Conservation (phyloP, 2,888 invertebrate species). For the Pyrochroa serraticornis region DNA sequence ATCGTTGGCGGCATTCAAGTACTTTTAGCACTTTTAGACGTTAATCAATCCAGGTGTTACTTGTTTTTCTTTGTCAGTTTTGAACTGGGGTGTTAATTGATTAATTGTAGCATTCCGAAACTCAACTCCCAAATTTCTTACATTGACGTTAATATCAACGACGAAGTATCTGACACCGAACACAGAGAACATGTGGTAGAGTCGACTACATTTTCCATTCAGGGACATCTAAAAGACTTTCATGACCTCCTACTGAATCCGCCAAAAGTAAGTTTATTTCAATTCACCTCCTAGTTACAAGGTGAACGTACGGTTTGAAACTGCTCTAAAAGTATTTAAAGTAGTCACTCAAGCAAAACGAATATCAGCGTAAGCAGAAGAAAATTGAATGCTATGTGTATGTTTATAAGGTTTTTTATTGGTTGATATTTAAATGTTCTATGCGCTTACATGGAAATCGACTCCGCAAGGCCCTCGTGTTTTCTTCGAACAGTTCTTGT, state of each 20-base stretch:
- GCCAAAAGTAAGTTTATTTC: constrained; percentile 64
- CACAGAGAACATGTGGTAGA: constrained; percentile 66
- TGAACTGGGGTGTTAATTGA: background rate
- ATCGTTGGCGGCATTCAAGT: constrained; percentile 82
- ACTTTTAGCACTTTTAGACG: constrained; percentile 73
- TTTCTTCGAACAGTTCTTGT: too few species aligned
- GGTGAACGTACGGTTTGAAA: too few species aligned
- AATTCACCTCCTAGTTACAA: background rate
- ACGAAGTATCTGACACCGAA: constrained; percentile 61
- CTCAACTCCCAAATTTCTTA: constrained; percentile 46
- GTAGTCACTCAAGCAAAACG: too few species aligned
- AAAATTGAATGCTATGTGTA: too few species aligned
- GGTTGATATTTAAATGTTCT: too few species aligned
- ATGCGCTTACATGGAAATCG: too few species aligned
- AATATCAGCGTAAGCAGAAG: too few species aligned
- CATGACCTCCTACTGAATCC: constrained; percentile 72
- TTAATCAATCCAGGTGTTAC: constrained; percentile 57
- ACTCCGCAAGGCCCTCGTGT: too few species aligned
- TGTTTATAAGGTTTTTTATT: too few species aligned
- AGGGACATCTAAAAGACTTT: constrained; percentile 72
- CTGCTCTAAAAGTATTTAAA: background rate
- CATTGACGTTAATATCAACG: constrained; percentile 51
- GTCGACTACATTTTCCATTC: constrained; percentile 68
- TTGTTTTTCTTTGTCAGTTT: constrained; percentile 1
- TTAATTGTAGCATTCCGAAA: constrained; percentile 46